Evolutionary conservation across 2,113 vertebrate species (phyloP), one percentile per base, ranked within the genome.

Genomic region (Cyphotilapia sp.): DNA sequence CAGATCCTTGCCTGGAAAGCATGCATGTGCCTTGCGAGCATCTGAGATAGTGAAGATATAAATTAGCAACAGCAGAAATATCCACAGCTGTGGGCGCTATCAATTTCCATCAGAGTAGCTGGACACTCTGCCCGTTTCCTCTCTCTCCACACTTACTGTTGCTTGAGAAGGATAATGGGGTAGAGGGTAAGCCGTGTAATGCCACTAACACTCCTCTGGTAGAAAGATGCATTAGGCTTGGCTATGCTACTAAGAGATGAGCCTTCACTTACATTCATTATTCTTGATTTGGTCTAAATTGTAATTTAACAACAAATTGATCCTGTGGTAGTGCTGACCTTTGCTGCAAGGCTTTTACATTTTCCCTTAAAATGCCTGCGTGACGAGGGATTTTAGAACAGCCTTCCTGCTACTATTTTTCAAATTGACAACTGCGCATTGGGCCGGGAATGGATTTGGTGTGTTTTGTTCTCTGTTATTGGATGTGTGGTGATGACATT

Each of bases 221-320:
- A 85, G 91, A 93, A 81, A 91, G 93, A 93, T 93, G 91, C 92
- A 93, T 94, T 92, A 84, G 85, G 80, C 86, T 85, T 66, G 54
- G 81, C 82, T 87, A 84, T 80, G 69, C 54, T 80, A 69, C 92
- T 88, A 88, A 93, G 86, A 88, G 89, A 95, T 90, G 89, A 87
- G 80, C 85, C 90, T 85, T 88, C 87, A 82, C 87, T 94, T 91
- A 83, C 27, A 81, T 93, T 93, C 93, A 91, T 96, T 93, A 95
- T 87, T 95, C 91, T 93, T 94, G 91, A 94, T 96, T 96, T 92
- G 82, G 47, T 87, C 74, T 80, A 93, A 95, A 93, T 95, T 94
- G 93, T 94, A 93, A 95, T 95, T 95, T 94, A 96, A 94, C 93
- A 95, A 93, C 92, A 94, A 87, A 95, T 95, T 85, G 83, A 95